phyloP scores from a whole-genome alignment of 2,113 vertebrate genomes.

The Xiphorhynchus elegans region DNA sequence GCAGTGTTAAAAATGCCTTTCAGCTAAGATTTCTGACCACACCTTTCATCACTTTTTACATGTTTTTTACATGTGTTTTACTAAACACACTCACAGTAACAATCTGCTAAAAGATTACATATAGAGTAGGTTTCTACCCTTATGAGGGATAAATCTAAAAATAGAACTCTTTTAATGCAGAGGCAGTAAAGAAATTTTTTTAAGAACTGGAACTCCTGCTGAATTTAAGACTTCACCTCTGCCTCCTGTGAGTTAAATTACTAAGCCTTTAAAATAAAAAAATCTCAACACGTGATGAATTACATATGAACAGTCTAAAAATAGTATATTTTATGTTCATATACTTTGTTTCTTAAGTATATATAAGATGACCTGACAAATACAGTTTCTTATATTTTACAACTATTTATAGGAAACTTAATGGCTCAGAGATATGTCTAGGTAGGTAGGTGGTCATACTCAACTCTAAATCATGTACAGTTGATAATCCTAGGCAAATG shows the following conservation, averaged over 20 bases:
- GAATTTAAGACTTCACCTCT: neutral
- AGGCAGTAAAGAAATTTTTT: neutral
- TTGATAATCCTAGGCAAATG: neutral
- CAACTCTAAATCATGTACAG: neutral
- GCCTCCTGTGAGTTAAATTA: neutral
- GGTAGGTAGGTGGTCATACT: neutral
- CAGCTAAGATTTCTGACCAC: conserved; percentile 31
- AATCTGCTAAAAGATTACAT: neutral
- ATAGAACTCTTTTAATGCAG: neutral
- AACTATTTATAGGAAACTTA: neutral
- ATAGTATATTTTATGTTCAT: neutral
- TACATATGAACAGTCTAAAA: neutral
- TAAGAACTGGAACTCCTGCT: neutral
- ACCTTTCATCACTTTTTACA: conserved; percentile 9
- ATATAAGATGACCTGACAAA: neutral
- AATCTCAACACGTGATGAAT: neutral
- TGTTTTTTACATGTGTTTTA: neutral
- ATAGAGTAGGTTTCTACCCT: neutral
- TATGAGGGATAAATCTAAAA: neutral
- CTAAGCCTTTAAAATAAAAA: neutral
- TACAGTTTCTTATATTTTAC: neutral
- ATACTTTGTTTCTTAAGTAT: neutral
- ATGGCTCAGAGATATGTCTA: neutral
- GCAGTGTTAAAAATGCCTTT: conserved; percentile 36
- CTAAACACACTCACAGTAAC: neutral